These are phyloP conservation scores for Melanotaenia parkinsoni DNA, from an alignment of 2,797 vertebrate genomes.

Conservation along the genomic window DNA sequence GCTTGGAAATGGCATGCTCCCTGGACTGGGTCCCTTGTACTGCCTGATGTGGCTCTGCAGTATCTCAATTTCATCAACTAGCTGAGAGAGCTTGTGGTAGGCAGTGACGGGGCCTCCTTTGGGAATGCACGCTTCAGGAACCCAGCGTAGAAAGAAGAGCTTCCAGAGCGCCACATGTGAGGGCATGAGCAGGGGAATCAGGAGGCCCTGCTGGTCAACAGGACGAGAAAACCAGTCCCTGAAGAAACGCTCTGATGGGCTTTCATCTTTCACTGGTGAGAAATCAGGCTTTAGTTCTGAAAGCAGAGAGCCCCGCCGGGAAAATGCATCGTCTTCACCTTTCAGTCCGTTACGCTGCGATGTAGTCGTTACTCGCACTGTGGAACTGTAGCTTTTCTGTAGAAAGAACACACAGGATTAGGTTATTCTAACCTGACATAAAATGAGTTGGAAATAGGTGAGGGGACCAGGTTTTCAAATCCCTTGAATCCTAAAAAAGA, in stretches of 20 bases:
- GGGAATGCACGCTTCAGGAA: slow-evolving; percentile 92
- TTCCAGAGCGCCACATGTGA: slow-evolving; percentile 92
- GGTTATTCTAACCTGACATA: background rate
- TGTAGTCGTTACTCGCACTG: slow-evolving; percentile 83
- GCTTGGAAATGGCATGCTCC: slow-evolving; percentile 58
- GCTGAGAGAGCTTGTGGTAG: slow-evolving; percentile 89
- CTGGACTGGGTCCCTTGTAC: slow-evolving; percentile 75
- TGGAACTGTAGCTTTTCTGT: slow-evolving; percentile 93
- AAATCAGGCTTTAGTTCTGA: slow-evolving; percentile 85
- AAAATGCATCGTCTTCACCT: slow-evolving; percentile 79
- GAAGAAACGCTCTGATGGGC: slow-evolving; percentile 87
- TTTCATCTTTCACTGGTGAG: slow-evolving; percentile 75
- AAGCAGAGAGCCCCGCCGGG: slow-evolving; percentile 89
- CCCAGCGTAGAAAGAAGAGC: slow-evolving; percentile 97
- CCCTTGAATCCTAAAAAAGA: background rate
- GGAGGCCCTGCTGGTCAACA: slow-evolving; percentile 85
- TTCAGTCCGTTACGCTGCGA: slow-evolving; percentile 86
- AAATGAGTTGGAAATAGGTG: background rate
- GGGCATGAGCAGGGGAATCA: slow-evolving; percentile 88
- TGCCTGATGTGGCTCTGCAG: slow-evolving; percentile 88
- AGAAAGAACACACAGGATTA: slow-evolving; percentile 8
- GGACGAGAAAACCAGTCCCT: slow-evolving; percentile 90
- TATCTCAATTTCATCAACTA: slow-evolving; percentile 92
- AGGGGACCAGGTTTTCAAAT: background rate
- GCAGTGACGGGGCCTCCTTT: slow-evolving; percentile 87